Conservation (phyloP, 2,888 invertebrate species). For the Latrodectus elegans region DNA sequence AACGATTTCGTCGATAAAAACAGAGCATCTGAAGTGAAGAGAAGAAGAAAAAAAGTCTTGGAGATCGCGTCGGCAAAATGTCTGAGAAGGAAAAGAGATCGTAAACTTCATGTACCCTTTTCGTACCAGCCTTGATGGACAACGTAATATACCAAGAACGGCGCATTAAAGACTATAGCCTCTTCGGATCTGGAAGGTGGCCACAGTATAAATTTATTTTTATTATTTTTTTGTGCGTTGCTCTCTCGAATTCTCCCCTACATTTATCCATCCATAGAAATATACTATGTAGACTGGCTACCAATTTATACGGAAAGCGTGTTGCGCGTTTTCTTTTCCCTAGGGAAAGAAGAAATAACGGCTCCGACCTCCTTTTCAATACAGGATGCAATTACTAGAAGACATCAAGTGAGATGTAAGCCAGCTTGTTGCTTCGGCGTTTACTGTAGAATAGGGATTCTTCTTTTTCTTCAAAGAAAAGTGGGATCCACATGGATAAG, state of each 20-base stretch:
- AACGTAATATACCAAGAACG: constrained; percentile 61
- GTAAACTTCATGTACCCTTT: constrained; percentile 66
- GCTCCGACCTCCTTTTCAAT: constrained; percentile 67
- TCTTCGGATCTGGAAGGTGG: constrained; percentile 7
- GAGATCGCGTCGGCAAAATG: constrained; percentile 48
- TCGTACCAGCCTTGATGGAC: constrained; percentile 53
- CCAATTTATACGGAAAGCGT: constrained; percentile 59
- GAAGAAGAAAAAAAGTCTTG: constrained; percentile 20
- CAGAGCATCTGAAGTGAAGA: constrained; percentile 4
- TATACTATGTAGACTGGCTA: constrained; percentile 17
- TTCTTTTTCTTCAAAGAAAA: too few species aligned
- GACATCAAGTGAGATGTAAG: constrained; percentile 24
- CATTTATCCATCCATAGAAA: constrained; percentile 14
- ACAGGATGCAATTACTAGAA: constrained; percentile 57
- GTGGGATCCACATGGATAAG: too few species aligned
- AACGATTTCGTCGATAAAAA: constrained; percentile 36
- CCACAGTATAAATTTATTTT: constrained; percentile 1
- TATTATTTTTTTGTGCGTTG: constrained; percentile 1
- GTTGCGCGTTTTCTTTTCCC: constrained; percentile 19
- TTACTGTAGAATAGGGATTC: too few species aligned
- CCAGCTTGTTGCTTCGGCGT: constrained; percentile 35
- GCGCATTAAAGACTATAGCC: constrained; percentile 53
- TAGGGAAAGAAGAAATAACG: constrained; percentile 38
- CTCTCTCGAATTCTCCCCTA: background rate
- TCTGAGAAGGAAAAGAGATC: constrained; percentile 47